Evolutionary conservation across 2,888 invertebrate genomes (phyloP), one percentile per base, ranked within the genome.

Genomic region (Mamestra brassicae): DNA sequence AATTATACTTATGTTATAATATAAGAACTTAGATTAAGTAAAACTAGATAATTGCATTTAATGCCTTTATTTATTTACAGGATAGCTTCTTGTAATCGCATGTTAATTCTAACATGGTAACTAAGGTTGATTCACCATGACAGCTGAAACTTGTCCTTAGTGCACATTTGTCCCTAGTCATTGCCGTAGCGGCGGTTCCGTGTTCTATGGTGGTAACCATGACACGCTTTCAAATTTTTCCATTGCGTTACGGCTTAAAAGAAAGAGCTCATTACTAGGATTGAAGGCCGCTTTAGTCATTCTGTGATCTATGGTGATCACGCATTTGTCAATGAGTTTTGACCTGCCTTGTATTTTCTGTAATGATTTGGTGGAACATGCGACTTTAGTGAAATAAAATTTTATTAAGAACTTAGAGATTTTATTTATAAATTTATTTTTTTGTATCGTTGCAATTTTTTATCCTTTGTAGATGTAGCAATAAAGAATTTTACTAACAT

Each of bases 191-290:
- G 3, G 45, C 0, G 3, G 42, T 62, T 62, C 45, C 45, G 7
- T 45, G 45, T 1, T 62, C 62, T 62, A 45, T 45, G 15, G 45
- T 26, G 42, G 45, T 45, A 76, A 45, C 85, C 87, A 67, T 87
- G 87, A 85, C 81, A 85, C 70, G 78, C 81, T 87, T 86, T 86
- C 78, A 71, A 67, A 75, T 67, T 75, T 74, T 71, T 71, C 73
- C 52, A 66, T 60, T 69, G 45, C 62, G 15, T 26, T 69, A 60
- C 38, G 45, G 10, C 63, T 67, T 61, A n/a, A 47, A 64, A 70
- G 58, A 80, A 66, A 79, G 36, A 70, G 17, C 34, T 2, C 26
- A 70, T 78, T 71, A 42, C 47, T 55, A 50, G 38, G 47, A 63
- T 68, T 76, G 58, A 84, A 80, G 76, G 81, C 38, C 66, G 0